phyloP scores from a whole-genome alignment of 2,797 vertebrate genomes.

The Anguilla anguilla region DNA sequence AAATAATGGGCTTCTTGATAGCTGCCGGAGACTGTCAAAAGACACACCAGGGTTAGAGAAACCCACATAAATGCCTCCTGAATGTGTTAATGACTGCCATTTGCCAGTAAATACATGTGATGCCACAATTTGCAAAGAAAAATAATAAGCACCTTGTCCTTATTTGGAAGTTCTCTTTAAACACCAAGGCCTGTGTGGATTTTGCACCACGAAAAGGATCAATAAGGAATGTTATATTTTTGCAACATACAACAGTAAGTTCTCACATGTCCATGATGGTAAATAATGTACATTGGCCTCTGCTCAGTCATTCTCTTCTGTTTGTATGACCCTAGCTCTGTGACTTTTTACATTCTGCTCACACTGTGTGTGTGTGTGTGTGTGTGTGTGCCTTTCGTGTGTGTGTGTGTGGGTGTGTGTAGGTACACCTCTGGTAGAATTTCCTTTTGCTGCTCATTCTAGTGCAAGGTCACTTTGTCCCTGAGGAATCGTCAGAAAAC shows the following conservation, averaged over 20 bases:
- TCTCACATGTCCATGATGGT: background rate
- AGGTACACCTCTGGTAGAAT: background rate
- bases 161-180: background rate
- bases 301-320: background rate
- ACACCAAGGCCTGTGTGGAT: background rate
- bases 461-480: background rate
- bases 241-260: background rate
- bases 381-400: no score
- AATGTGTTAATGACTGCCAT: constrained; percentile 6
- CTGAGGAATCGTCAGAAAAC: background rate
- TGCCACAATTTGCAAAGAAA: background rate
- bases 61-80: background rate
- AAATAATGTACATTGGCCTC: background rate
- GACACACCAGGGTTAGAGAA: background rate
- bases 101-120: constrained; percentile 1
- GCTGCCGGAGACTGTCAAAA: constrained; percentile 33
- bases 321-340: background rate
- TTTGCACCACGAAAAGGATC: background rate
- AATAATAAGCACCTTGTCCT: background rate
- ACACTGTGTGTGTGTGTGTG: background rate
- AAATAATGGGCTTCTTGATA: constrained; percentile 43
- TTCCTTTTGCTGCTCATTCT: background rate
- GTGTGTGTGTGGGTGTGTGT: background rate
- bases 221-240: background rate
- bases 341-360: background rate